Evolutionary conservation across 2,797 vertebrate genomes (phyloP), one percentile per base, ranked within the genome.

Genomic region (Cyprinella venusta): DNA sequence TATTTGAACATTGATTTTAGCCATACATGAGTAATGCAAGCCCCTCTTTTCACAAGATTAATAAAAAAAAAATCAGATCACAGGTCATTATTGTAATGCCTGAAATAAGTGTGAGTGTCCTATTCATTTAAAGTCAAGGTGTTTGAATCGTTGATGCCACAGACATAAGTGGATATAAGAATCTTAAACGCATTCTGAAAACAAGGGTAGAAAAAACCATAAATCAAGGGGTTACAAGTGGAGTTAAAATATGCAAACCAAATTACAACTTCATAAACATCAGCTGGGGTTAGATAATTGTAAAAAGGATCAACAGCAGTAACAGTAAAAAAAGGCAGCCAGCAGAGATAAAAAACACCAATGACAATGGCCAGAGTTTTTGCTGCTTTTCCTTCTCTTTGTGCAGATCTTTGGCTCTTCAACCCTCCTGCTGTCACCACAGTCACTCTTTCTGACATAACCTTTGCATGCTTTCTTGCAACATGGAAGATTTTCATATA

Each of bases 401-500:
- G 50, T 4, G 9, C n/a, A 56, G 78, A 56, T n/a, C n/a, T 54
- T 69, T 69, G n/a, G 3, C 64, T 56, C n/a, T 79, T 79, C 15
- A 40, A 0, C 9, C 21, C n/a, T 8, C 12, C 61, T 26, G 5
- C 2, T 61, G 56, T 1, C 21, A 0, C 54, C 9, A 59, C n/a
- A 21, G 71, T 30, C 21, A 64, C 36, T 30, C 50, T 85, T 15
- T 86, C 80, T 24, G 85, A 88, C 76, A 89, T 86, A 0, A 86
- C n/a, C 78, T 54, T 81, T 8, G 82, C 84, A 8, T 90, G 88
- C 42, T 83, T 88, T 76, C 68, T 79, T 8, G 87, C 88, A 33
- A 87, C 82, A 33, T 79, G 18, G 36, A 86, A 87, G 1, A 87
- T 87, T 76, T 87, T 84, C 0, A 79, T 64, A 72, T 90, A 90